Evolutionary conservation across 2,888 invertebrate genomes (phyloP).

Genomic region (Rhamnusium bicolor): DNA sequence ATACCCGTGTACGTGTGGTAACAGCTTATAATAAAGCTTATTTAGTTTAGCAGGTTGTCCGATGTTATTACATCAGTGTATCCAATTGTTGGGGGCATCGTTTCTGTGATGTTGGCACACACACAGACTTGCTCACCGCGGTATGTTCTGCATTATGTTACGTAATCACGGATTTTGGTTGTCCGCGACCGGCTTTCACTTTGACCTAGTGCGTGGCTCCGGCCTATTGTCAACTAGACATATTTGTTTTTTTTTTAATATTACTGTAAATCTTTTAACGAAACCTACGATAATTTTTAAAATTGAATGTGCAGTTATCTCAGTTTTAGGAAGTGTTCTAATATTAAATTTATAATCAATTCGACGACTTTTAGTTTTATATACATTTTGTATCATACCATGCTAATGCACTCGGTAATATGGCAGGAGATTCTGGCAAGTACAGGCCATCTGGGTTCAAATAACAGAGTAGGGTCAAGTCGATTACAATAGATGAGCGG

Average conservation of each 20-base stretch:
- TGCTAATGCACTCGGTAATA: no score
- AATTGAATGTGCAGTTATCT: no score
- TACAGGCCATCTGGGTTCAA: no score
- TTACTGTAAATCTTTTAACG: no score
- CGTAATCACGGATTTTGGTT: constrained; percentile 54
- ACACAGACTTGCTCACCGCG: constrained; percentile 8
- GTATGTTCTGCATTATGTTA: constrained; percentile 35
- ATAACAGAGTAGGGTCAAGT: no score
- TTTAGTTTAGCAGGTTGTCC: constrained; percentile 16
- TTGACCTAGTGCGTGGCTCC: constrained; percentile 52
- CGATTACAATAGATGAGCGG: no score
- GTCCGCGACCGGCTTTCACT: constrained; percentile 57
- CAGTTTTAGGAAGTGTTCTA: no score
- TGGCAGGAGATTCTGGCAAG: no score
- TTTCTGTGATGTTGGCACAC: constrained; percentile 23
- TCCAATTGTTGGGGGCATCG: constrained; percentile 24
- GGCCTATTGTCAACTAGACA: constrained; percentile 44
- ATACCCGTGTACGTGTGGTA: not conserved
- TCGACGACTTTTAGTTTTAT: no score
- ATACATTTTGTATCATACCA: no score
- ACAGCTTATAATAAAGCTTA: not conserved
- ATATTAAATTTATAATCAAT: no score
- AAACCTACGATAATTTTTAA: no score
- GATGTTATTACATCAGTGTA: constrained; percentile 15
- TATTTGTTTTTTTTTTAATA: not conserved